These are phyloP conservation scores for Steinernema khuongi DNA, from an alignment of 1,140 invertebrate genomes.

Conservation along the genomic window DNA sequence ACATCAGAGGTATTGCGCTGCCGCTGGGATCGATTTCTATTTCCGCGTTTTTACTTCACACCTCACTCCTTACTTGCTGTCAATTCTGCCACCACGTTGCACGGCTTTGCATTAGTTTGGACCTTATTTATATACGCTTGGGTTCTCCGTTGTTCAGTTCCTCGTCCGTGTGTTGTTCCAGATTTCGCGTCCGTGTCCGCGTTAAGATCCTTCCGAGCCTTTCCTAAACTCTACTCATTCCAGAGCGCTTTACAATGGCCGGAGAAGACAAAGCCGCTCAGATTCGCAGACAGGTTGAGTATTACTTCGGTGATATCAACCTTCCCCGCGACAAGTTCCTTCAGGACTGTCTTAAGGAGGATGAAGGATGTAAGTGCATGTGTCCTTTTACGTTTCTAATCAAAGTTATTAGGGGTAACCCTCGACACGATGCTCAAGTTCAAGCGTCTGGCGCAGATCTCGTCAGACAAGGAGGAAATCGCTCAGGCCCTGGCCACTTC, in stretches of 20 bases:
- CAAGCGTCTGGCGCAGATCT: constrained; percentile 73
- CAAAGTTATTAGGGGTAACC: constrained; percentile 66
- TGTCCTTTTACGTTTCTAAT: constrained; percentile 16
- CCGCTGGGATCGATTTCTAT: too few relatives aligned
- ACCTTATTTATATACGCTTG: too few relatives aligned
- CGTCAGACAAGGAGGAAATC: constrained; percentile 70
- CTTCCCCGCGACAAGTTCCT: constrained; percentile 82
- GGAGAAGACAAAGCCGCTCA: background rate
- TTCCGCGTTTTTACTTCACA: too few relatives aligned
- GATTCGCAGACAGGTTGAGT: constrained; percentile 61
- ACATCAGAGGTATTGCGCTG: too few relatives aligned
- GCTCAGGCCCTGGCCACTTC: constrained; percentile 71
- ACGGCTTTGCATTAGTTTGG: too few relatives aligned
- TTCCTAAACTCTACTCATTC: too few relatives aligned
- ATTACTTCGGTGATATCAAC: constrained; percentile 80
- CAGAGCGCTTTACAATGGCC: background rate
- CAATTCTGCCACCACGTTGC: too few relatives aligned
- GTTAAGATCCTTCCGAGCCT: too few relatives aligned
- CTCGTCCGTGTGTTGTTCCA: too few relatives aligned
- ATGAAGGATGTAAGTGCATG: constrained; percentile 72
- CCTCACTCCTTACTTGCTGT: too few relatives aligned
- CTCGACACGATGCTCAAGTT: constrained; percentile 78
- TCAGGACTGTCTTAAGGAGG: constrained; percentile 72
- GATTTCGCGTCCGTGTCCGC: too few relatives aligned
- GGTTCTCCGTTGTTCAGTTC: too few relatives aligned